phyloP scores from a whole-genome alignment of 2,888 invertebrate genomes.

The Lasioglossum lativentre region DNA sequence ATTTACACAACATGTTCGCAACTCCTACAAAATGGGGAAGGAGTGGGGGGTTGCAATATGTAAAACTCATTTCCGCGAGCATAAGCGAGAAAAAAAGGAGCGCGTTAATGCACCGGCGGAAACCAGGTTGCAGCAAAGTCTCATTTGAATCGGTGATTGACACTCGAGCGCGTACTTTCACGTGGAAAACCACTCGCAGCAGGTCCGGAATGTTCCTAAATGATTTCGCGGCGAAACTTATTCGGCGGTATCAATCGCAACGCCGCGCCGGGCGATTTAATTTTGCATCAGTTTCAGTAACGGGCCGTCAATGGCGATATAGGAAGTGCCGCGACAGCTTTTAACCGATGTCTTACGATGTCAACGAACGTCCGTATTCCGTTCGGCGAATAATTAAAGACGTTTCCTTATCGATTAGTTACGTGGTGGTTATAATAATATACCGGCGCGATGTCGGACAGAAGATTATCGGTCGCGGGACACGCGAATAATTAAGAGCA shows the following conservation, averaged over 20 bases:
- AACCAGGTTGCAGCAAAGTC: not conserved
- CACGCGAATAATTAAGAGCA: constrained; percentile 29
- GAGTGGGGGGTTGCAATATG: not conserved
- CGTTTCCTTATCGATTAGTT: constrained; percentile 26
- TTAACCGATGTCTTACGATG: not conserved
- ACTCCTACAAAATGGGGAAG: not conserved
- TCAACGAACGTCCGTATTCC: not conserved
- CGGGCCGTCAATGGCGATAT: not conserved
- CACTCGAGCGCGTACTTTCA: not conserved
- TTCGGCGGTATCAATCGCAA: not conserved
- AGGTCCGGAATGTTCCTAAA: not conserved
- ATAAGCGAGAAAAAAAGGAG: not conserved
- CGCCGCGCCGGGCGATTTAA: not conserved
- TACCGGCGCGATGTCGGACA: constrained; percentile 1
- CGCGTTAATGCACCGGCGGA: not conserved
- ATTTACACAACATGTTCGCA: not conserved
- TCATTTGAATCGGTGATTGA: constrained; percentile 8
- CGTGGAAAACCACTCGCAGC: not conserved
- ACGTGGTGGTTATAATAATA: constrained; percentile 21
- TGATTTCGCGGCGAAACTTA: not conserved
- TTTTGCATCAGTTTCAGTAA: not conserved
- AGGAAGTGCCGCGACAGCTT: not conserved
- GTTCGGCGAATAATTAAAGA: constrained; percentile 28
- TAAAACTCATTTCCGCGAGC: not conserved
- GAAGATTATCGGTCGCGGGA: constrained; percentile 3